Percentiles rank a stretch among this genome's conserved stretches.
Evolutionary conservation across 92 coral and sea anemone genomes (phyloP).

Genomic region (Palythoa caribaeorum): DNA sequence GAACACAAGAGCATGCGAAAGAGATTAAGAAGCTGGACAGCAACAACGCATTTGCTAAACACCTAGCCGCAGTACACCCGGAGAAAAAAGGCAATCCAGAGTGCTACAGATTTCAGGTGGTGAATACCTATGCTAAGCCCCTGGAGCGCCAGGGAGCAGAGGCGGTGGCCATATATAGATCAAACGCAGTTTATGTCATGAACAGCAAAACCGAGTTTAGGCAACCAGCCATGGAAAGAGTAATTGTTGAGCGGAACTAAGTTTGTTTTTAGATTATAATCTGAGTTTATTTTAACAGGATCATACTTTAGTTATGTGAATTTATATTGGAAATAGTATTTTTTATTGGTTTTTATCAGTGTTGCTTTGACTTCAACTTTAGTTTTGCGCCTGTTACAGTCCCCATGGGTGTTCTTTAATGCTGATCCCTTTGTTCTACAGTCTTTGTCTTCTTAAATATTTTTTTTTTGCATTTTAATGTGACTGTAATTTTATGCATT

Average conservation of each 20-base stretch:
- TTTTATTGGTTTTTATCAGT: too few relatives aligned
- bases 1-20: slow-evolving; percentile 5
- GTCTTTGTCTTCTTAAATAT: too few relatives aligned
- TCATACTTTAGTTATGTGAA: not conserved
- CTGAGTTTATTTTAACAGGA: slow-evolving; percentile 1
- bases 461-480: too few relatives aligned
- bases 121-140: not conserved
- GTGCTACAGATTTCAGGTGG: slow-evolving; percentile 9
- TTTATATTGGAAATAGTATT: not conserved
- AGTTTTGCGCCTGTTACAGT: too few relatives aligned
- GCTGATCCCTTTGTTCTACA: too few relatives aligned
- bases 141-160: slow-evolving; percentile 6
- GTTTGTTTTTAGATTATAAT: not conserved
- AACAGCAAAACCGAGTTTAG: not conserved
- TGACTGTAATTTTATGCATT: too few relatives aligned
- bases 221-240: not conserved
- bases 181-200: slow-evolving; percentile 1
- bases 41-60: slow-evolving; percentile 3
- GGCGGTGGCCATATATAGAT: not conserved
- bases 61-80: not conserved
- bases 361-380: too few relatives aligned
- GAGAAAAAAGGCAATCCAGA: not conserved
- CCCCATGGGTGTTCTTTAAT: too few relatives aligned
- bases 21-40: not conserved
- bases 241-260: not conserved